A percentile compares a stretch with the other conserved stretches of the same genome.
Evolutionary conservation across 2,113 vertebrate genomes (phyloP).

Genomic region (Hemicordylus capensis): DNA sequence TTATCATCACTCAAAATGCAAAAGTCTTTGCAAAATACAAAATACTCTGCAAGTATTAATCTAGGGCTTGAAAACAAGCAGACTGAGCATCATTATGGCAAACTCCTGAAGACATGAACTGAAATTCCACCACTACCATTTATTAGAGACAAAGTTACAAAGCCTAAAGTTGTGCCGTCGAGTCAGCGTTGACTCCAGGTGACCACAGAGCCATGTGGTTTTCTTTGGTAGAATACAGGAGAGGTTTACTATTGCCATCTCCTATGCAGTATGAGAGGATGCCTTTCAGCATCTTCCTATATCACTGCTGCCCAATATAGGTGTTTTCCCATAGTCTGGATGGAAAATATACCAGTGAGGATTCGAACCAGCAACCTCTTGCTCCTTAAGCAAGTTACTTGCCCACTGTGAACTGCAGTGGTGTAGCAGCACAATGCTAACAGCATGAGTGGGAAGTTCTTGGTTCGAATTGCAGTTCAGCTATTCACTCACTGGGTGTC

Average conservation of each 20-base stretch:
- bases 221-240: no score
- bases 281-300: no score
- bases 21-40: conserved; percentile 9
- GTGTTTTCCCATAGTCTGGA: no score
- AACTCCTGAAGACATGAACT: background rate
- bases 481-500: background rate
- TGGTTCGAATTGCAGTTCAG: background rate
- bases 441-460: background rate
- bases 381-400: no score
- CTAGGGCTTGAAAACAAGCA: background rate
- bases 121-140: background rate
- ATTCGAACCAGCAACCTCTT: no score
- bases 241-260: no score
- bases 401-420: background rate
- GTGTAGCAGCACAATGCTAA: background rate
- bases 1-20: conserved; percentile 46
- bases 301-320: no score
- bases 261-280: no score
- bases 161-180: no score
- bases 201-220: no score
- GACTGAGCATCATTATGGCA: background rate
- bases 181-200: no score
- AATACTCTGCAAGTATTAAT: background rate
- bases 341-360: no score
- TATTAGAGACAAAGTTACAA: background rate